Evolutionary conservation across 2,797 vertebrate genomes (phyloP).

Genomic region (Meda fulgida): DNA sequence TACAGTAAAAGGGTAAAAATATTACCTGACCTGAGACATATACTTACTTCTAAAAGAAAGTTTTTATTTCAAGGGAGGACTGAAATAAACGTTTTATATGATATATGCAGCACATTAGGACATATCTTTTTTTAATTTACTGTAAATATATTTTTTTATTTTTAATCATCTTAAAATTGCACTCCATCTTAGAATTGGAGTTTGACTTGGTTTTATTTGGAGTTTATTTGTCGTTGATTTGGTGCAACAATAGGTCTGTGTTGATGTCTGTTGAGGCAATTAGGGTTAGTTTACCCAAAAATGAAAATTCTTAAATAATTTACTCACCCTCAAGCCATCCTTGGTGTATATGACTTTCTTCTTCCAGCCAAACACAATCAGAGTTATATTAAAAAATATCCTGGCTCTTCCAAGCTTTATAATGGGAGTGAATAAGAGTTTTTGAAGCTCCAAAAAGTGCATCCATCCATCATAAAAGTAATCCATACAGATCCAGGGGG

Average conservation of each 20-base stretch:
- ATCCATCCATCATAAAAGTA: too few relatives aligned
- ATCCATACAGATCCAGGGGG: too few relatives aligned
- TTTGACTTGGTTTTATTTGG: neutral
- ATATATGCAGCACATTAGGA: neutral
- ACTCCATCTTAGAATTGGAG: neutral
- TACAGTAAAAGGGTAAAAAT: slow-evolving; percentile 54
- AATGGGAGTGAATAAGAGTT: too few relatives aligned
- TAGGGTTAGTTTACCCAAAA: neutral
- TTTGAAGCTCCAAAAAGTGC: too few relatives aligned
- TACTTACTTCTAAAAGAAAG: slow-evolving; percentile 11
- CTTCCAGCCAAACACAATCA: too few relatives aligned
- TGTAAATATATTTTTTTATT: too few relatives aligned
- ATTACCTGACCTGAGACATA: slow-evolving; percentile 42
- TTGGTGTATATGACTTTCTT: too few relatives aligned
- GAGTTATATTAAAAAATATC: too few relatives aligned
- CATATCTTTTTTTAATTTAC: too few relatives aligned
- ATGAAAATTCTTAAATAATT: too few relatives aligned
- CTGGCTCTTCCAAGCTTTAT: too few relatives aligned
- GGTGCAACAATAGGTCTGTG: neutral
- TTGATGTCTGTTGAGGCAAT: neutral
- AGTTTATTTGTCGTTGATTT: neutral
- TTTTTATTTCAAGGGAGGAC: neutral
- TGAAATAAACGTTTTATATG: neutral
- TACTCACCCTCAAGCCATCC: too few relatives aligned
- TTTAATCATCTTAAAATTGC: neutral